Evolutionary conservation across 2,888 invertebrate genomes (phyloP).

Genomic region (Pammene aurita): DNA sequence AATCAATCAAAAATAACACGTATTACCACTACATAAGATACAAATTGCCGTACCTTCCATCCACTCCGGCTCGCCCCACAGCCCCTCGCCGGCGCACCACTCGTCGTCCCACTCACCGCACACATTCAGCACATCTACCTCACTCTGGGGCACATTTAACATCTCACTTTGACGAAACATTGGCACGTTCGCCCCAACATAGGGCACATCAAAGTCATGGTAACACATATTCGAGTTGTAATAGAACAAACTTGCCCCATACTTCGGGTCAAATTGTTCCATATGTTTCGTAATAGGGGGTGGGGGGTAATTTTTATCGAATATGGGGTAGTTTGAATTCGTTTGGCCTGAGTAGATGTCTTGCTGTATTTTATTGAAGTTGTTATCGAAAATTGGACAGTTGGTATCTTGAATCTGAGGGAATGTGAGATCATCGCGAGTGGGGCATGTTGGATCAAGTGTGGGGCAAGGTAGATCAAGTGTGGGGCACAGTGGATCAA

Average conservation of each 20-base stretch:
- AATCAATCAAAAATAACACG: too few species aligned
- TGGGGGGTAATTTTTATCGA: neutral
- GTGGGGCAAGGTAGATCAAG: too few species aligned
- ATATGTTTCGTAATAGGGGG: neutral
- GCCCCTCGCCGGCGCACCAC: slow-evolving; percentile 16
- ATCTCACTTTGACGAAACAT: neutral
- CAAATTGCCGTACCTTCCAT: neutral
- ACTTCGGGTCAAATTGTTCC: slow-evolving; percentile 11
- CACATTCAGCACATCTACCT: neutral
- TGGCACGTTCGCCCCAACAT: too few species aligned
- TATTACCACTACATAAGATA: neutral
- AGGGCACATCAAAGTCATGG: neutral
- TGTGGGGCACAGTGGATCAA: too few species aligned
- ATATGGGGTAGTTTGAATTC: neutral
- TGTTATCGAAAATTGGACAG: slow-evolving; percentile 5
- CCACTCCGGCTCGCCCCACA: slow-evolving; percentile 9
- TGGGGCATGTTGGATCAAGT: neutral
- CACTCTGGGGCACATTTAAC: neutral
- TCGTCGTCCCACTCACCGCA: neutral
- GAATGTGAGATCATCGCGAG: neutral
- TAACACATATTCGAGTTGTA: slow-evolving; percentile 8
- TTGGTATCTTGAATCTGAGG: neutral
- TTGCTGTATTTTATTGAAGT: slow-evolving; percentile 13
- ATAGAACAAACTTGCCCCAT: neutral
- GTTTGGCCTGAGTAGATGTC: slow-evolving; percentile 4